A percentile compares a stretch with the other conserved stretches of the same genome.
These are phyloP conservation scores for Saccopteryx bilineata DNA, from an alignment of 2,113 vertebrate genomes.

Conservation along the genomic window DNA sequence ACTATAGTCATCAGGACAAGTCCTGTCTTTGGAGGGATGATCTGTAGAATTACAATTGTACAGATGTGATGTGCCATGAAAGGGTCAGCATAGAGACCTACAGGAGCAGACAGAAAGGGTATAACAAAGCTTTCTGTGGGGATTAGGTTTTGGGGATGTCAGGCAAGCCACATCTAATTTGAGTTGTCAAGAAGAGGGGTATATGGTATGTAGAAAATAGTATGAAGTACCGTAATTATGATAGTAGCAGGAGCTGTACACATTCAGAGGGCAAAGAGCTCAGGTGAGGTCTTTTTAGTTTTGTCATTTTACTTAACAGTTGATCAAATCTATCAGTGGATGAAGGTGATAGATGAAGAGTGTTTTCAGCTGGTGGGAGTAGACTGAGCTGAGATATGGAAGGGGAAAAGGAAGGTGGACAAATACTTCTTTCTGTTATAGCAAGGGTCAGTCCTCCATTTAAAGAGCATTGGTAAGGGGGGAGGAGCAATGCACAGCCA, in stretches of 20 bases:
- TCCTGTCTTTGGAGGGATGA: neutral
- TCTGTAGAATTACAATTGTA: neutral
- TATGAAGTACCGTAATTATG: neutral
- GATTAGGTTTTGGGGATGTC: neutral
- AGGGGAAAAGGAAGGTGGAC: too few relatives aligned
- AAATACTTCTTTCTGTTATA: neutral
- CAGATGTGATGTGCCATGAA: neutral
- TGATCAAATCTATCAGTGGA: neutral
- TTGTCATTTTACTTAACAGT: constrained; percentile 10
- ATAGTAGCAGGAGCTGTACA: neutral
- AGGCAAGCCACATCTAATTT: neutral
- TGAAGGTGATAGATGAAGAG: neutral
- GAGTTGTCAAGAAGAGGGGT: neutral
- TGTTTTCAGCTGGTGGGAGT: neutral
- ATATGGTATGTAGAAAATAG: neutral
- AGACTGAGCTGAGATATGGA: neutral
- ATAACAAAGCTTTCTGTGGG: neutral
- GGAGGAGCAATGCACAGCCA: neutral
- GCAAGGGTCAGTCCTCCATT: neutral
- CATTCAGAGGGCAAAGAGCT: neutral
- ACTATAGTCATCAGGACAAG: neutral
- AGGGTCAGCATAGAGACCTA: neutral
- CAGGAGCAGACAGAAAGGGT: neutral
- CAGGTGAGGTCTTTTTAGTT: neutral
- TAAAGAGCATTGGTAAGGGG: neutral